Percentiles rank a stretch among this genome's conserved stretches.
These are phyloP conservation scores for Prunella fulvescens DNA, from an alignment of 2,113 vertebrate species.

Conservation along the genomic window DNA sequence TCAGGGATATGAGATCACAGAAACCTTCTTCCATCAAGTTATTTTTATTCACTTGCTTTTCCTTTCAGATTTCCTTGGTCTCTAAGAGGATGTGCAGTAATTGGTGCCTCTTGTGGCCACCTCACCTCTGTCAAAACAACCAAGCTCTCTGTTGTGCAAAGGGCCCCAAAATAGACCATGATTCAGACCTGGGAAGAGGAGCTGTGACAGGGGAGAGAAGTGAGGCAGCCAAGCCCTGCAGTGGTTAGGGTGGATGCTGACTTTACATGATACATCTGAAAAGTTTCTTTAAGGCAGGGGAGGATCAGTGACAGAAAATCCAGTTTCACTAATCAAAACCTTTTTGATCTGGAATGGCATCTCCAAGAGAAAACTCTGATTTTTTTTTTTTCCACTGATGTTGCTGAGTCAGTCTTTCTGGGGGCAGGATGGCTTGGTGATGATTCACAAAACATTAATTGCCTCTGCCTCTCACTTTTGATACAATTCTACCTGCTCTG, in stretches of 20 bases:
- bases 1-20: background rate
- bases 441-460: conserved; percentile 21
- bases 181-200: background rate
- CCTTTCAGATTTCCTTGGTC: background rate
- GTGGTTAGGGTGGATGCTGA: background rate
- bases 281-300: background rate
- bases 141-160: background rate
- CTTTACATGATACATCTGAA: background rate
- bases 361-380: background rate
- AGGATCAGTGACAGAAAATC: background rate
- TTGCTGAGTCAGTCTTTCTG: conserved; percentile 33
- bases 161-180: background rate
- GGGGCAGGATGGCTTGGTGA: background rate
- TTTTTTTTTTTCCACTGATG: background rate
- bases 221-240: background rate
- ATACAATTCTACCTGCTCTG: background rate
- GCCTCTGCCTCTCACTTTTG: background rate
- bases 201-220: background rate
- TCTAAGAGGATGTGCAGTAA: background rate
- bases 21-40: conserved; percentile 1
- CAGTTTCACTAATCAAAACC: background rate
- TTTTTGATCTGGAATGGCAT: background rate
- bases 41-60: conserved; percentile 25
- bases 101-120: background rate
- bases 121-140: background rate